Percentiles rank a stretch among this genome's conserved stretches.
These are phyloP conservation scores for Heliconius aoede DNA, from an alignment of 2,888 invertebrate species.

Conservation along the genomic window DNA sequence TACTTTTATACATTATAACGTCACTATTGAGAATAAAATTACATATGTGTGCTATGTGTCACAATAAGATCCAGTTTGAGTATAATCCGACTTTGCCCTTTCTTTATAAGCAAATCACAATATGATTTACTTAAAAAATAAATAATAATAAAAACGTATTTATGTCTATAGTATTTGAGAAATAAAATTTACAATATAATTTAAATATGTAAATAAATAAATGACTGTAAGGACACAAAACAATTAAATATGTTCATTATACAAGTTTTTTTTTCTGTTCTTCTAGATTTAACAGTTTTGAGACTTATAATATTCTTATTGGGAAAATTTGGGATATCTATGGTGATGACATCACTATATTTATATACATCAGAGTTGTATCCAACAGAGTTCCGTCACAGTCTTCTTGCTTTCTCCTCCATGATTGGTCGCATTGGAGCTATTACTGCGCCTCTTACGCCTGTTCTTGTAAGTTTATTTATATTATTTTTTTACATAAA, in stretches of 20 bases:
- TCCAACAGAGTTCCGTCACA: conserved; percentile 85
- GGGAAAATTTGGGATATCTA: conserved; percentile 81
- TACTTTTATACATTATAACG: no score
- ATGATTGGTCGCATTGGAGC: conserved; percentile 86
- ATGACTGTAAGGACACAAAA: background rate
- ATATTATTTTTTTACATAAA: background rate
- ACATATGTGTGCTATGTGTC: no score
- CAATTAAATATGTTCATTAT: background rate
- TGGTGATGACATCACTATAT: conserved; percentile 83
- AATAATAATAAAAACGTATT: background rate
- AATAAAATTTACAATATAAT: background rate
- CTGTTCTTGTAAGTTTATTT: conserved; percentile 73
- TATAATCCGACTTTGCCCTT: no score
- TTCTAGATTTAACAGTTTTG: conserved; percentile 34
- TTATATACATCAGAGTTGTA: conserved; percentile 86
- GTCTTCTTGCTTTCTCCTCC: conserved; percentile 84
- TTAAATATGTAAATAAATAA: background rate
- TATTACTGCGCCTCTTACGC: conserved; percentile 85
- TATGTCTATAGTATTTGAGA: background rate
- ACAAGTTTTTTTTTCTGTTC: conserved; percentile 8
- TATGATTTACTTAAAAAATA: no score
- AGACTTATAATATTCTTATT: conserved; percentile 44
- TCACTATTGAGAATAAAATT: no score
- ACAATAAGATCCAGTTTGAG: no score
- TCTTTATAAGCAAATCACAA: no score